phyloP scores from a whole-genome alignment of 2,113 vertebrate species.

The Todiramphus chloris region DNA sequence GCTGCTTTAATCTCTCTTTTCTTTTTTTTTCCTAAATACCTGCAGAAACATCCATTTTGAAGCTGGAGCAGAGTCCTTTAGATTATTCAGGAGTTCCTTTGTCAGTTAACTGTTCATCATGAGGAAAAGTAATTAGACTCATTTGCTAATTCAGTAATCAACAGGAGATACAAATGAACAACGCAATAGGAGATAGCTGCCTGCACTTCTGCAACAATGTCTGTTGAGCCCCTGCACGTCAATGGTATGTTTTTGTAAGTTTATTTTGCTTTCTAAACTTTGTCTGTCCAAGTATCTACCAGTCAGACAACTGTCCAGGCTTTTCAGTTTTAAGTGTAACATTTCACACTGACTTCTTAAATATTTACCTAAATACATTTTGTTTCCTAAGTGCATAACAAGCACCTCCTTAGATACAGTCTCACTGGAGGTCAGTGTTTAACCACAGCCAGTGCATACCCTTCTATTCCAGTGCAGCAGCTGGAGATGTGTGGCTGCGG shows the following conservation, averaged over 20 bases:
- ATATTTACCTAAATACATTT: background rate
- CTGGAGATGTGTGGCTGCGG: background rate
- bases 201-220: background rate
- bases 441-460: background rate
- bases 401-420: background rate
- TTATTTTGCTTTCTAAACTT: background rate
- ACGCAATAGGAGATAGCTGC: background rate
- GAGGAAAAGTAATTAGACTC: background rate
- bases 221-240: background rate
- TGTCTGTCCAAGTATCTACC: background rate
- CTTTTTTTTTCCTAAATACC: background rate
- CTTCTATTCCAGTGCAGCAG: background rate
- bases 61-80: background rate
- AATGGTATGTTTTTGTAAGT: background rate
- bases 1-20: background rate
- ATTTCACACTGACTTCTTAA: background rate
- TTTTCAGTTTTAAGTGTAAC: background rate
- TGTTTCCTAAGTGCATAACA: background rate
- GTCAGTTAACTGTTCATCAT: background rate
- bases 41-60: conserved; percentile 24
- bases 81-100: background rate
- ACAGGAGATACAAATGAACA: background rate
- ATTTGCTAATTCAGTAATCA: conserved; percentile 3
- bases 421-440: background rate
- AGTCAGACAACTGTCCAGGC: background rate